A percentile compares a stretch with the other conserved stretches of the same genome.
Evolutionary conservation across 2,113 vertebrate genomes (phyloP).

Genomic region (Elgaria multicarinata): DNA sequence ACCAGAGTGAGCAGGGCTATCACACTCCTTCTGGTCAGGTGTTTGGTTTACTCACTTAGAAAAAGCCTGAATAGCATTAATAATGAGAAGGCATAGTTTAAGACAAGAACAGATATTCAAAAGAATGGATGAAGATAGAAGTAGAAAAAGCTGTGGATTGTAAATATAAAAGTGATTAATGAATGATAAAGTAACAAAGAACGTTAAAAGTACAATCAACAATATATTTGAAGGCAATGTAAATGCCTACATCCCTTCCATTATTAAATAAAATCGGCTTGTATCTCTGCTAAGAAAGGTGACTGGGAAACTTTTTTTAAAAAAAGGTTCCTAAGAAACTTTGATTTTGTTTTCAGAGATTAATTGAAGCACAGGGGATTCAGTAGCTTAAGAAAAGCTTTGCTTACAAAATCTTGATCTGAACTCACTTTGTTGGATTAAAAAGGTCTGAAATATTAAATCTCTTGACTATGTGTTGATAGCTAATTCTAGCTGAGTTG

Average conservation of each 20-base stretch:
- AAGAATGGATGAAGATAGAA: too few relatives aligned
- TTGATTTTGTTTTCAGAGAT: not conserved
- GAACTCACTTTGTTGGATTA: not conserved
- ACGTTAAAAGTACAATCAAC: not conserved
- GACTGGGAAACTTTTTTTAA: not conserved
- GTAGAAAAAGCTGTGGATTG: not conserved
- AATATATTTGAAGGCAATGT: not conserved
- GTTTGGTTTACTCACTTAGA: too few relatives aligned
- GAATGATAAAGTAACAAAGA: not conserved
- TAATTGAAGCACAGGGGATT: not conserved
- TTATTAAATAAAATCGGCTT: not conserved
- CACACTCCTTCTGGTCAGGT: too few relatives aligned
- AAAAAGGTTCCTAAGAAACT: not conserved
- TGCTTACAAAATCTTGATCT: not conserved
- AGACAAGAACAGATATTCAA: too few relatives aligned
- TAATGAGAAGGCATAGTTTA: too few relatives aligned
- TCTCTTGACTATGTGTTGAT: not conserved
- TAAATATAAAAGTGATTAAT: not conserved
- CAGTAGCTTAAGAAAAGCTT: constrained; percentile 3
- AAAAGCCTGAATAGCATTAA: too few relatives aligned
- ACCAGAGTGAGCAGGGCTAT: too few relatives aligned
- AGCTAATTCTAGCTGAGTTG: not conserved
- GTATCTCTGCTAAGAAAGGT: not conserved
- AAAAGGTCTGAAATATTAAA: constrained; percentile 4
- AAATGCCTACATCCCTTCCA: not conserved